A percentile compares a stretch with the other conserved stretches of the same genome.
Conservation (phyloP, 2,113 vertebrate genomes). For the Misgurnus mizolepis region DNA sequence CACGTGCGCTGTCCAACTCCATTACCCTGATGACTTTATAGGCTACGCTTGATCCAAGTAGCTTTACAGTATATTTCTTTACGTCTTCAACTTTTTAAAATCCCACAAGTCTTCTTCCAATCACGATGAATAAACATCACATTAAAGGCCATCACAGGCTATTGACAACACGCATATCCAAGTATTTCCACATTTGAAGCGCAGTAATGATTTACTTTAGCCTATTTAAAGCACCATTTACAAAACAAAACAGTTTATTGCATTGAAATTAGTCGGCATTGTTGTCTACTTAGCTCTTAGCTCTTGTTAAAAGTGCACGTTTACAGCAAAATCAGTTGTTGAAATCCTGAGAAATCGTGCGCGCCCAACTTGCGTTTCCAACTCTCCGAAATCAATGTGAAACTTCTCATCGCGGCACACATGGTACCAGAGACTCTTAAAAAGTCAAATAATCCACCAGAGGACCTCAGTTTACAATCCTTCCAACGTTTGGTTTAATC, state of each 20-base stretch:
- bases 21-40: neutral
- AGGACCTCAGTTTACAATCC: neutral
- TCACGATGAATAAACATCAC: neutral
- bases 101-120: neutral
- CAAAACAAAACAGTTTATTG: too few species aligned
- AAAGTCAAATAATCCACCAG: neutral
- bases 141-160: neutral
- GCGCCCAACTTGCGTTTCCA: neutral
- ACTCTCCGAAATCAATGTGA: conserved; percentile 7
- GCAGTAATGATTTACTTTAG: too few species aligned
- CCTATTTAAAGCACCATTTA: too few species aligned
- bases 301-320: neutral
- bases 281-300: neutral
- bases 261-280: too few species aligned
- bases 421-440: neutral
- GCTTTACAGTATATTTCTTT: too few species aligned
- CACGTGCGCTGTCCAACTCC: neutral
- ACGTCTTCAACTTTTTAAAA: neutral
- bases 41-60: too few species aligned
- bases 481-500: neutral
- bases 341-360: conserved; percentile 17
- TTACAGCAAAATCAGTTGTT: neutral
- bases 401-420: conserved; percentile 2
- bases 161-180: too few species aligned
- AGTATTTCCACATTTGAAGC: neutral